phyloP scores from a whole-genome alignment of 2,113 vertebrate genomes.

The Spea multiplicata region DNA sequence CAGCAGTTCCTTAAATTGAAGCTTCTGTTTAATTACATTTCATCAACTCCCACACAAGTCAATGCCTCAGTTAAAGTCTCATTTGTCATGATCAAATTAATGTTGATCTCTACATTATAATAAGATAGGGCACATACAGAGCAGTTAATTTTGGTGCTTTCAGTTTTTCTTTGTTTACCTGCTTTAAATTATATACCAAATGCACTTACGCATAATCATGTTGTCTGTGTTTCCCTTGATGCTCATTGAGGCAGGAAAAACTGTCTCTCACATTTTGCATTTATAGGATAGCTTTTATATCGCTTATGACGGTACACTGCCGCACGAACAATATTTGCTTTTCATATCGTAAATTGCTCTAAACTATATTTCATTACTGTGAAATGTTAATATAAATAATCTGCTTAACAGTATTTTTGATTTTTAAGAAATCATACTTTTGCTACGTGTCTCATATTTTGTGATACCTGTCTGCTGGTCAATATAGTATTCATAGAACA shows the following conservation, averaged over 20 bases:
- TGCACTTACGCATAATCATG: constrained; percentile 19
- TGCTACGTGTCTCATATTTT: no score
- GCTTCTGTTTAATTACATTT: constrained; percentile 1
- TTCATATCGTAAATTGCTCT: constrained; percentile 5
- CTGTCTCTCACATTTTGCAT: background rate
- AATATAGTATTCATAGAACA: no score
- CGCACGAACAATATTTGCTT: background rate
- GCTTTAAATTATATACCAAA: background rate
- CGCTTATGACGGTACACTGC: background rate
- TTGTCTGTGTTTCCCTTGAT: constrained; percentile 2
- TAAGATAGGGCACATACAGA: constrained; percentile 5
- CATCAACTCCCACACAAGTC: background rate
- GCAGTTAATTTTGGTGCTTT: background rate
- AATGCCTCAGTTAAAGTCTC: background rate
- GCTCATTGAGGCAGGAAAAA: background rate
- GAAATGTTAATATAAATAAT: no score
- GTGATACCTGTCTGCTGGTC: no score
- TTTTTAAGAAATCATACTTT: no score
- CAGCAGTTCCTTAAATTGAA: background rate
- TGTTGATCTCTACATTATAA: background rate
- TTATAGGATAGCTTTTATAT: constrained; percentile 13
- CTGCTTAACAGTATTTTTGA: no score
- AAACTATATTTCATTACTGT: no score
- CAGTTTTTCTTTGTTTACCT: background rate
- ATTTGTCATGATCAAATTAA: constrained; percentile 9